Evolutionary conservation across 2,113 vertebrate species (phyloP).

Genomic region (Erpornis zantholeuca): DNA sequence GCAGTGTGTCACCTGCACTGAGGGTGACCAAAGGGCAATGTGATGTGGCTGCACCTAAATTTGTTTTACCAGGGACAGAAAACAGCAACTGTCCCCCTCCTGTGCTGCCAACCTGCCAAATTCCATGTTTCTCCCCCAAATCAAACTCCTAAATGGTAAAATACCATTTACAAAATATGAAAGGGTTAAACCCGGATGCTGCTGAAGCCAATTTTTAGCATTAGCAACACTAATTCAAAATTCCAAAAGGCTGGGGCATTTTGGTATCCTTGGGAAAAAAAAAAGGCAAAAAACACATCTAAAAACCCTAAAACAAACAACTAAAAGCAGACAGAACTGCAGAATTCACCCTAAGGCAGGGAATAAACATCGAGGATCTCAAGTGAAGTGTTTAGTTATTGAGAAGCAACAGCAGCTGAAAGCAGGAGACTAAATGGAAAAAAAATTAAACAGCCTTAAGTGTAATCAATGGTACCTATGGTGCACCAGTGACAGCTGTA

Average conservation of each 20-base stretch:
- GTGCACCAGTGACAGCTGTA: background rate
- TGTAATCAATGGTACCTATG: background rate
- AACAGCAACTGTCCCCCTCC: background rate
- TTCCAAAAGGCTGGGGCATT: background rate
- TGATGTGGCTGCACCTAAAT: background rate
- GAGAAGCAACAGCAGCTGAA: background rate
- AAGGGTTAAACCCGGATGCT: background rate
- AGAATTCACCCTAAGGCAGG: constrained; percentile 20
- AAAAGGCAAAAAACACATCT: background rate
- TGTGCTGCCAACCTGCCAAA: background rate
- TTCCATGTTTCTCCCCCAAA: background rate
- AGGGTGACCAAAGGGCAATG: background rate
- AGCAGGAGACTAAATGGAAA: background rate
- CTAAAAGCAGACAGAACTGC: background rate
- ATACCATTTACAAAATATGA: background rate
- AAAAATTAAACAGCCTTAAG: background rate
- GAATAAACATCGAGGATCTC: constrained; percentile 5
- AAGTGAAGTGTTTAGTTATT: constrained; percentile 6
- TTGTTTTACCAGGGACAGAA: background rate
- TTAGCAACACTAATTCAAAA: constrained; percentile 13
- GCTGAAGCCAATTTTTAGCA: background rate
- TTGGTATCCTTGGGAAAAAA: background rate
- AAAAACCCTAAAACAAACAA: background rate
- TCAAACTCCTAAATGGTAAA: background rate
- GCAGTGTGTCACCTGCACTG: background rate